A percentile compares a stretch with the other conserved stretches of the same genome.
Evolutionary conservation across 2,797 vertebrate genomes (phyloP).

Genomic region (Megaceryle alcyon): DNA sequence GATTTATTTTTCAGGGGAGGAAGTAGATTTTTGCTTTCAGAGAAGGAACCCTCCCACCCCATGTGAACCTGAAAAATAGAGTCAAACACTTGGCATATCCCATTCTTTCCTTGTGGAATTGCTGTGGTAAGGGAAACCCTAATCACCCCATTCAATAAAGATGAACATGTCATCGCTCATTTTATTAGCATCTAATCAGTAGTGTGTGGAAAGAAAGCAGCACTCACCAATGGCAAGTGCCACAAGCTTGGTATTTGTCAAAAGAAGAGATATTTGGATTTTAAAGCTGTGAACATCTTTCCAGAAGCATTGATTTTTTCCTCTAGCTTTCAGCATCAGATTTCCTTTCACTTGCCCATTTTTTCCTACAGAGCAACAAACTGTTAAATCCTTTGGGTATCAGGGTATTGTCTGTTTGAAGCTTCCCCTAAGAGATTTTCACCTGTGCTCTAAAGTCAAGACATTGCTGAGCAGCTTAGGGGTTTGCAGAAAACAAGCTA

Average conservation of each 20-base stretch:
- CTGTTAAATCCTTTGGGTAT: background rate
- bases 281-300: background rate
- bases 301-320: background rate
- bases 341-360: background rate
- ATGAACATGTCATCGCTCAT: background rate
- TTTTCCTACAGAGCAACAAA: background rate
- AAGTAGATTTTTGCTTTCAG: background rate
- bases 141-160: background rate
- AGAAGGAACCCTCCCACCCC: background rate
- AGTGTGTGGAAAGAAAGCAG: background rate
- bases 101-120: background rate
- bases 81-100: background rate
- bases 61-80: background rate
- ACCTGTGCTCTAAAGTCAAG: background rate
- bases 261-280: background rate
- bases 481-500: background rate
- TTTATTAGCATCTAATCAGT: constrained; percentile 22
- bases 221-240: background rate
- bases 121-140: background rate
- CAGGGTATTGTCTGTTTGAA: background rate
- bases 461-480: background rate
- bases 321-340: background rate
- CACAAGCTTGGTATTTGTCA: background rate
- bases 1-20: background rate
- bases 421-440: background rate